Evolutionary conservation across 2,888 invertebrate genomes (phyloP).

Genomic region (Malacosoma neustria): DNA sequence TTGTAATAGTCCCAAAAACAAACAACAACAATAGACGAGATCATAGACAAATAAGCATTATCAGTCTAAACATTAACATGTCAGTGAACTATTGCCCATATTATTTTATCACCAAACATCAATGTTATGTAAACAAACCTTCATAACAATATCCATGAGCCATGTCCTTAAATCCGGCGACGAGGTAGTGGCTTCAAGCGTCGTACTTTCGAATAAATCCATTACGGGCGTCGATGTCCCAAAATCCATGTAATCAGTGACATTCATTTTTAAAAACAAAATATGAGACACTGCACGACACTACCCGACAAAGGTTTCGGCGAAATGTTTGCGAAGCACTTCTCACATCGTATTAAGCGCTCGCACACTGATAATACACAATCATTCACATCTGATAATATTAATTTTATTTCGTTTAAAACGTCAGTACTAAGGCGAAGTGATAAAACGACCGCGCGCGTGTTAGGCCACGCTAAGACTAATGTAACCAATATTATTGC

Average conservation of each 20-base stretch:
- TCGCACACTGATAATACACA: constrained; percentile 31
- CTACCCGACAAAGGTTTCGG: constrained; percentile 18
- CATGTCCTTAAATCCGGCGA: constrained; percentile 43
- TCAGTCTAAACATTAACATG: background rate
- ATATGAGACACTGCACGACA: constrained; percentile 15
- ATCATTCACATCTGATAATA: constrained; percentile 41
- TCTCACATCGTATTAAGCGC: constrained; percentile 20
- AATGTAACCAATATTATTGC: constrained; percentile 14
- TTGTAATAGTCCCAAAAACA: too few species aligned
- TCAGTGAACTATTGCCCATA: background rate
- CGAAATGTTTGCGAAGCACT: constrained; percentile 33
- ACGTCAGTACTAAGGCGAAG: constrained; percentile 10
- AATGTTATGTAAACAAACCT: constrained; percentile 37
- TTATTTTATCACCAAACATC: background rate
- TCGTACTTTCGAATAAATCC: constrained; percentile 9
- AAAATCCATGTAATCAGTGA: constrained; percentile 26
- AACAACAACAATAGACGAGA: too few species aligned
- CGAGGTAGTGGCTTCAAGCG: constrained; percentile 21
- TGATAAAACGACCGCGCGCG: constrained; percentile 34
- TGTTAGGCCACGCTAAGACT: constrained; percentile 25
- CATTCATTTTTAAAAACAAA: constrained; percentile 30
- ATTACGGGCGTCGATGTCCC: constrained; percentile 18
- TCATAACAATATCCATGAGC: constrained; percentile 41
- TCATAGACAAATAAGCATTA: too few species aligned
- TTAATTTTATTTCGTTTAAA: constrained; percentile 20